Percentiles rank a stretch among this genome's conserved stretches.
These are phyloP conservation scores for Phoeniculus purpureus DNA, from an alignment of 2,797 vertebrate species.

Conservation along the genomic window DNA sequence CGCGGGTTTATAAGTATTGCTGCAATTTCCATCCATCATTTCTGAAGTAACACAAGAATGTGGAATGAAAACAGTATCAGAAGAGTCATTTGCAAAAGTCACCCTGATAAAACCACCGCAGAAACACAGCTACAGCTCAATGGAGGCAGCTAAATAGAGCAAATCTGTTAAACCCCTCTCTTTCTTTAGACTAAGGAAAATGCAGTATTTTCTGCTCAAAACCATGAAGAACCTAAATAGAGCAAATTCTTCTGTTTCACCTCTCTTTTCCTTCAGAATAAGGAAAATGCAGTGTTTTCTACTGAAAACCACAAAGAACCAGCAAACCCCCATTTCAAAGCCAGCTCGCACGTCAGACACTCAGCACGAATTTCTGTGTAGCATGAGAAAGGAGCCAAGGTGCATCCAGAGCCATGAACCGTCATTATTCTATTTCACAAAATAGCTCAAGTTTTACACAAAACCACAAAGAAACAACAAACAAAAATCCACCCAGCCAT, in stretches of 20 bases:
- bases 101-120: not conserved
- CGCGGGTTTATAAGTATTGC: not conserved
- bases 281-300: not conserved
- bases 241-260: no score
- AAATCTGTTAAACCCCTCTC: not conserved
- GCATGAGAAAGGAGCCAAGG: not conserved
- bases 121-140: not conserved
- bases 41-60: conserved; percentile 45
- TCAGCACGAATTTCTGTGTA: not conserved
- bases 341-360: not conserved
- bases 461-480: not conserved
- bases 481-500: not conserved
- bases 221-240: not conserved
- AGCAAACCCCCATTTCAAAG: not conserved
- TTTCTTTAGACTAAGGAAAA: not conserved
- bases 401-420: not conserved
- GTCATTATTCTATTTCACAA: not conserved
- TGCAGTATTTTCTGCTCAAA: not conserved
- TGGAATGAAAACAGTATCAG: conserved; percentile 37
- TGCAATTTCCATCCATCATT: conserved; percentile 29
- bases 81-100: not conserved
- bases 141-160: not conserved
- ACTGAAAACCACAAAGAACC: not conserved
- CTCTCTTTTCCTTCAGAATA: not conserved
- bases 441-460: not conserved